A percentile compares a stretch with the other conserved stretches of the same genome.
These are phyloP conservation scores for Botia almorhae DNA, from an alignment of 2,797 vertebrate species.

Conservation along the genomic window DNA sequence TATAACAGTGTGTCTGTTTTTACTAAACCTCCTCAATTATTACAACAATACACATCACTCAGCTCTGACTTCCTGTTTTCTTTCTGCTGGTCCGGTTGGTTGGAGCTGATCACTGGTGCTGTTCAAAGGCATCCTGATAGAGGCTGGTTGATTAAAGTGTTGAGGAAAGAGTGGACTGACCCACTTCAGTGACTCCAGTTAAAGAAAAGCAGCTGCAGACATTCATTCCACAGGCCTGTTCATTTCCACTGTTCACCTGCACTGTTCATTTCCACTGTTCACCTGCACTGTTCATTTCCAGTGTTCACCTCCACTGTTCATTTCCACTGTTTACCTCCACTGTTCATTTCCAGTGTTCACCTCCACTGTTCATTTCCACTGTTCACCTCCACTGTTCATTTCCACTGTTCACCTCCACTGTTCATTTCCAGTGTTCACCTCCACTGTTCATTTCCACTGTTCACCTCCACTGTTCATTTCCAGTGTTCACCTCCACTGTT, in stretches of 20 bases:
- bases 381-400: no score
- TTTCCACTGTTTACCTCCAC: no score
- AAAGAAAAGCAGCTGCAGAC: constrained; percentile 66
- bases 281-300: no score
- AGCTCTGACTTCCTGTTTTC: constrained; percentile 39
- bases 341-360: no score
- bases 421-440: no score
- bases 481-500: no score
- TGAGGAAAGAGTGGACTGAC: constrained; percentile 76
- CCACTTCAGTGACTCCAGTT: constrained; percentile 69
- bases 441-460: no score
- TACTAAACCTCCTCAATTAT: background rate
- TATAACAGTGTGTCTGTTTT: background rate
- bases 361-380: no score
- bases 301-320: no score
- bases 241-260: background rate
- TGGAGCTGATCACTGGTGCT: constrained; percentile 72
- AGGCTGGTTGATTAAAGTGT: constrained; percentile 72
- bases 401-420: no score
- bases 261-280: no score
- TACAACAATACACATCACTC: constrained; percentile 7
- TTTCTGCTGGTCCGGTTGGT: constrained; percentile 69
- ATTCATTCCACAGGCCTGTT: background rate
- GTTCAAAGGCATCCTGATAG: constrained; percentile 77
- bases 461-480: no score